These are phyloP conservation scores for Yponomeuta malinellus DNA, from an alignment of 2,888 invertebrate species.

Conservation along the genomic window DNA sequence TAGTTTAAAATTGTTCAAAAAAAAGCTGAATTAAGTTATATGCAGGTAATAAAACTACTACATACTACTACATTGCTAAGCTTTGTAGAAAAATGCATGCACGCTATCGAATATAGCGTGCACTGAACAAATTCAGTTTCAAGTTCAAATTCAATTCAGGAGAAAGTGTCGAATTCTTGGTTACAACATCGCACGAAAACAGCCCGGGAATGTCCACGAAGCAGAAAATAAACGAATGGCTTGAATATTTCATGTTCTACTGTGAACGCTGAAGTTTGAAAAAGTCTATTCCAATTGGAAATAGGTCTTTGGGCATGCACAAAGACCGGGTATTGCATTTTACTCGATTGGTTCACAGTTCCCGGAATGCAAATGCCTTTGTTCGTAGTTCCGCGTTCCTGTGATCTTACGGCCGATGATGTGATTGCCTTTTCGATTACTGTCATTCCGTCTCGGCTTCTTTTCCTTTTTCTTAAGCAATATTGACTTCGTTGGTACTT, in stretches of 20 bases:
- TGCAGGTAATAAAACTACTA: no score
- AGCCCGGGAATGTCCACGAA: not conserved
- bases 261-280: not conserved
- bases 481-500: not conserved
- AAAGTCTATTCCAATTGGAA: not conserved
- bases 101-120: not conserved
- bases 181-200: not conserved
- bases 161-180: not conserved
- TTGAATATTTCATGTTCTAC: not conserved
- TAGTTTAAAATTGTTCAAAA: no score
- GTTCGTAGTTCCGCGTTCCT: not conserved
- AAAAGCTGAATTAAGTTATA: no score
- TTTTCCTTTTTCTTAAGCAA: not conserved
- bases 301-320: not conserved
- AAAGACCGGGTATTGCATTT: not conserved
- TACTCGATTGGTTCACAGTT: not conserved
- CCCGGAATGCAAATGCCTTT: not conserved
- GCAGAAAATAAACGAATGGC: not conserved
- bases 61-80: no score
- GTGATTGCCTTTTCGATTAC: not conserved
- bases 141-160: not conserved
- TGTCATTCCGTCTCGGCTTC: not conserved
- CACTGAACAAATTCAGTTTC: not conserved
- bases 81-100: no score
- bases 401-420: not conserved